Conservation (phyloP, 2,113 vertebrate genomes). For the Chlorodrepanis virens region DNA sequence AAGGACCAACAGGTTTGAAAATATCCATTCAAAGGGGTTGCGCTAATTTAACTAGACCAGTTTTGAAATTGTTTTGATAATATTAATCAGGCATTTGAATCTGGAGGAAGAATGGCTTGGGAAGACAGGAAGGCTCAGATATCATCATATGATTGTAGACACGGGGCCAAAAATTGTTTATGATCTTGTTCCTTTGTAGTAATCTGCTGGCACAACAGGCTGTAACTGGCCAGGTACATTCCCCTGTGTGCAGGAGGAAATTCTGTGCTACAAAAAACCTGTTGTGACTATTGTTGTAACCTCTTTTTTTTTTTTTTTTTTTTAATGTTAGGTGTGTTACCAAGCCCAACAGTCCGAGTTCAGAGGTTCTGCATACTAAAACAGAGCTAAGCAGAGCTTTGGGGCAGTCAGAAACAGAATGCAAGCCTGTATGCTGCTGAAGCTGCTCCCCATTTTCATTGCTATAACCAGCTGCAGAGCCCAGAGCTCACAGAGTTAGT, state of each 20-base stretch:
- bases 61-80: background rate
- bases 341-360: background rate
- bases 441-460: background rate
- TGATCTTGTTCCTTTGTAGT: background rate
- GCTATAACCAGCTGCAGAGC: background rate
- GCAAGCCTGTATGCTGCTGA: background rate
- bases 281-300: background rate
- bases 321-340: background rate
- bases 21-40: background rate
- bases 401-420: background rate
- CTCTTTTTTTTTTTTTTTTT: background rate
- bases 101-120: background rate
- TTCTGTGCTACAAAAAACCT: background rate
- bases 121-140: background rate
- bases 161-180: background rate
- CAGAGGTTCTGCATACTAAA: background rate
- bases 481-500: background rate
- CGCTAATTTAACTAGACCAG: background rate
- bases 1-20: constrained; percentile 28
- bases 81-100: background rate
- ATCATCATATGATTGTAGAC: background rate
- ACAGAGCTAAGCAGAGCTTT: background rate
- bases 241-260: background rate
- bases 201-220: background rate
- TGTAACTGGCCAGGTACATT: background rate